Evolutionary conservation across 64 coral and sea anemone genomes (phyloP).

Genomic region (Porites australiensis): DNA sequence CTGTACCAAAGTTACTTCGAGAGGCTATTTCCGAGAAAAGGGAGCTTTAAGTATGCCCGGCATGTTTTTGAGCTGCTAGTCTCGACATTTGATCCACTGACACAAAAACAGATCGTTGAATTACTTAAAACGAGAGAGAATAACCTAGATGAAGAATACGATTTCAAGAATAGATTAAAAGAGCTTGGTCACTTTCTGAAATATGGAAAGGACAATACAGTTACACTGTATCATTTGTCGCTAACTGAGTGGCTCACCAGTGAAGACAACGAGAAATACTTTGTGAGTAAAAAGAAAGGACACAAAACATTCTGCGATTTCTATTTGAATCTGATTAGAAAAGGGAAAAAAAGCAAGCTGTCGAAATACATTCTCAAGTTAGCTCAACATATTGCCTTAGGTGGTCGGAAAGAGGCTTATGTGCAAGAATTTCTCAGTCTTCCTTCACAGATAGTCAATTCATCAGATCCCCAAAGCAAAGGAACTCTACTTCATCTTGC

Average conservation of each 20-base stretch:
- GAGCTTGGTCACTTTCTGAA: conserved; percentile 60
- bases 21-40: conserved; percentile 43
- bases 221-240: conserved; percentile 68
- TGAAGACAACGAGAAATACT: conserved; percentile 31
- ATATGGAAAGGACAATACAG: conserved; percentile 20
- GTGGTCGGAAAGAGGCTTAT: conserved; percentile 11
- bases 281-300: conserved; percentile 65
- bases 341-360: neutral
- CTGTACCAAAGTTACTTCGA: conserved; percentile 70
- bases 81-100: conserved; percentile 53
- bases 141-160: conserved; percentile 65
- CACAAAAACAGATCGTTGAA: conserved; percentile 18
- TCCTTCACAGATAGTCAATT: conserved; percentile 26
- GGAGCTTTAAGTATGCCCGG: conserved; percentile 31
- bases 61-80: conserved; percentile 73
- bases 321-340: conserved; percentile 47
- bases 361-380: conserved; percentile 23
- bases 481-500: conserved; percentile 58
- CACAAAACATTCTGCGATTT: conserved; percentile 40
- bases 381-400: conserved; percentile 33
- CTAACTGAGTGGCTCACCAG: conserved; percentile 74
- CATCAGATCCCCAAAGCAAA: neutral
- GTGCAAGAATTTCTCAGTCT: conserved; percentile 47
- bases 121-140: conserved; percentile 51
- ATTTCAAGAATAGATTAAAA: conserved; percentile 43